Percentiles rank a stretch among this genome's conserved stretches.
These are phyloP conservation scores for Lagodon rhomboides DNA, from an alignment of 2,797 vertebrate species.

Conservation along the genomic window DNA sequence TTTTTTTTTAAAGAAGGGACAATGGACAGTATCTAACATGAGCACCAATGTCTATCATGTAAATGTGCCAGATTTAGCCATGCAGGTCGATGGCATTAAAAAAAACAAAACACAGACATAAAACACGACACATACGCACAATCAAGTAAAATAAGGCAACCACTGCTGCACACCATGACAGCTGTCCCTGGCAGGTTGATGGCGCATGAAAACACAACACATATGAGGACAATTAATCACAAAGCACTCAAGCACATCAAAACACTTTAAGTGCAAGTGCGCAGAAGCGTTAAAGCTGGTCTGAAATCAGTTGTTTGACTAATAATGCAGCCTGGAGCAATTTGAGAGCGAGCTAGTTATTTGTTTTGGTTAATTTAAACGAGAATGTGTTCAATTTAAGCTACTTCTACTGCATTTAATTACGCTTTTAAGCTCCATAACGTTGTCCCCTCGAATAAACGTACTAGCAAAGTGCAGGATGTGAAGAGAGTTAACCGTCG, in stretches of 20 bases:
- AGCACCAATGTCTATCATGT: too few relatives aligned
- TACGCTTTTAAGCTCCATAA: background rate
- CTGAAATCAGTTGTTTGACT: background rate
- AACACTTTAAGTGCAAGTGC: too few relatives aligned
- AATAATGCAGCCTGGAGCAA: background rate
- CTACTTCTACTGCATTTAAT: background rate
- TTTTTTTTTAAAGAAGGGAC: too few relatives aligned
- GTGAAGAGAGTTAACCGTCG: background rate
- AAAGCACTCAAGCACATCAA: too few relatives aligned
- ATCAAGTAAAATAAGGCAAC: too few relatives aligned
- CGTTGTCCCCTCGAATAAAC: background rate
- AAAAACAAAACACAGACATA: background rate
- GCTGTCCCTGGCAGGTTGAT: too few relatives aligned
- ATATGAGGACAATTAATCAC: too few relatives aligned
- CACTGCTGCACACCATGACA: too few relatives aligned
- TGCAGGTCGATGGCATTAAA: too few relatives aligned
- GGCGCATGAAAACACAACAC: too few relatives aligned
- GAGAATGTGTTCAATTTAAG: background rate
- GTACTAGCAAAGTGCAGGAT: background rate
- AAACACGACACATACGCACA: too few relatives aligned
- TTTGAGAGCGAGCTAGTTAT: accelerated
- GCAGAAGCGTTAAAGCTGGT: background rate
- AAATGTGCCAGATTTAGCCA: background rate
- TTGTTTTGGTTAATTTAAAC: background rate
- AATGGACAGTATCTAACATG: too few relatives aligned